Percentiles rank a stretch among this genome's conserved stretches.
Evolutionary conservation across 2,113 vertebrate genomes (phyloP).

Genomic region (Steatornis caripensis): DNA sequence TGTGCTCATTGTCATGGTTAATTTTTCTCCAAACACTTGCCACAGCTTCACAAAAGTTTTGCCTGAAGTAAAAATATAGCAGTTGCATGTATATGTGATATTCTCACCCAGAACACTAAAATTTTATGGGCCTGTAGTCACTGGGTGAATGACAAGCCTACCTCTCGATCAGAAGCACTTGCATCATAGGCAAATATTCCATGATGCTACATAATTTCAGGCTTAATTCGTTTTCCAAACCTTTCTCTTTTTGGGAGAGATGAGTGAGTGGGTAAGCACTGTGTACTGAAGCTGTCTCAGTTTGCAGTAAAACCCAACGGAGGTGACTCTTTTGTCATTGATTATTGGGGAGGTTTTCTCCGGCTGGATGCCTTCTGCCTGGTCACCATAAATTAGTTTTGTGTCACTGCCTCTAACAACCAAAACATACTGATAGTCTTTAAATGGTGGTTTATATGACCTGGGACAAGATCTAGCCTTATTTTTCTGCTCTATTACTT

Average conservation of each 20-base stretch:
- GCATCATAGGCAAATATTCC: not conserved
- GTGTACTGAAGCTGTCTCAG: not conserved
- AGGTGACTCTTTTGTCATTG: constrained; percentile 65
- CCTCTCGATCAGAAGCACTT: constrained; percentile 6
- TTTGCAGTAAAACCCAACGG: not conserved
- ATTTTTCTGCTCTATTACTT: constrained; percentile 38
- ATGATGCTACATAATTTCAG: not conserved
- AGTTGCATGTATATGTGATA: not conserved
- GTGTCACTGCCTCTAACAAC: constrained; percentile 41
- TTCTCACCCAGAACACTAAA: not conserved
- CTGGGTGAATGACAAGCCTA: not conserved
- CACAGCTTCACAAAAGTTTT: not conserved
- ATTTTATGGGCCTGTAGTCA: constrained; percentile 1
- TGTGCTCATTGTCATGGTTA: not conserved
- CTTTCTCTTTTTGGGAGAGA: not conserved
- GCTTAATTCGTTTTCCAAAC: not conserved
- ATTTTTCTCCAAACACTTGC: not conserved
- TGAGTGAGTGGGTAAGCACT: not conserved
- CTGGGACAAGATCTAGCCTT: constrained; percentile 2
- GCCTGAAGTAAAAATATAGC: not conserved
- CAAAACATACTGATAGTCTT: constrained; percentile 26
- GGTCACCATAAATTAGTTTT: constrained; percentile 31
- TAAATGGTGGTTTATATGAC: constrained; percentile 36
- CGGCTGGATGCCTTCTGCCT: constrained; percentile 34
- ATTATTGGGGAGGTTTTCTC: constrained; percentile 30